A percentile compares a stretch with the other conserved stretches of the same genome.
Evolutionary conservation across 2,888 invertebrate genomes (phyloP).

Genomic region (Didymodactylos carnosus): DNA sequence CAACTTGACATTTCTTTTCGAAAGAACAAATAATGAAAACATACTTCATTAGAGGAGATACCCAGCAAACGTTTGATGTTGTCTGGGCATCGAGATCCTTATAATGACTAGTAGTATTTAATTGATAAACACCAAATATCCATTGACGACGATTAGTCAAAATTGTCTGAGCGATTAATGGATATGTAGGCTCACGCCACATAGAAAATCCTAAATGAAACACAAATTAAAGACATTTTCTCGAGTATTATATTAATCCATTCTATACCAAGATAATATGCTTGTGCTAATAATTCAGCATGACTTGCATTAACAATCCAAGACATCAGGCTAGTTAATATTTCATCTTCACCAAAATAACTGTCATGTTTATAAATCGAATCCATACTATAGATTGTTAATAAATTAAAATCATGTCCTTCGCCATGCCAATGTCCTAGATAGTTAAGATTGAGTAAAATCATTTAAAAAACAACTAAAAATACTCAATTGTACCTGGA

Average conservation of each 20-base stretch:
- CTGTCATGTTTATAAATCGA: constrained; percentile 4
- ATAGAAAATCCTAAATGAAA: constrained; percentile 53
- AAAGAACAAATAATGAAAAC: background rate
- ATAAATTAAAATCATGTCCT: constrained; percentile 50
- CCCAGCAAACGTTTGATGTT: constrained; percentile 4
- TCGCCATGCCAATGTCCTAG: constrained; percentile 58
- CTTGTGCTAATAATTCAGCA: constrained; percentile 45
- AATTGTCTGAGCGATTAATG: constrained; percentile 64
- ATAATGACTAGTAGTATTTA: constrained; percentile 52
- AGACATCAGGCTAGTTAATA: constrained; percentile 2
- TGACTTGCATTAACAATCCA: constrained; percentile 6
- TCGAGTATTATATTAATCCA: background rate
- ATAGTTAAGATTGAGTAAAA: constrained; percentile 9
- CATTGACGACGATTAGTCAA: constrained; percentile 68
- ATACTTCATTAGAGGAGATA: background rate
- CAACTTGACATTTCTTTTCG: background rate
- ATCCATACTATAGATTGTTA: constrained; percentile 41
- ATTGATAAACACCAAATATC: constrained; percentile 69
- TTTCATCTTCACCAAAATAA: constrained; percentile 2
- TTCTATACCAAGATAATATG: constrained; percentile 50
- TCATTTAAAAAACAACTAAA: constrained; percentile 18
- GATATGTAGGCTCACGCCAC: constrained; percentile 70
- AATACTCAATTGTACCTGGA: constrained; percentile 52
- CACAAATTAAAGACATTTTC: background rate
- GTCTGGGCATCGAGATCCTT: constrained; percentile 7